These are phyloP conservation scores for Hippocampus kuda DNA, from an alignment of 2,797 vertebrate genomes.

Conservation along the genomic window DNA sequence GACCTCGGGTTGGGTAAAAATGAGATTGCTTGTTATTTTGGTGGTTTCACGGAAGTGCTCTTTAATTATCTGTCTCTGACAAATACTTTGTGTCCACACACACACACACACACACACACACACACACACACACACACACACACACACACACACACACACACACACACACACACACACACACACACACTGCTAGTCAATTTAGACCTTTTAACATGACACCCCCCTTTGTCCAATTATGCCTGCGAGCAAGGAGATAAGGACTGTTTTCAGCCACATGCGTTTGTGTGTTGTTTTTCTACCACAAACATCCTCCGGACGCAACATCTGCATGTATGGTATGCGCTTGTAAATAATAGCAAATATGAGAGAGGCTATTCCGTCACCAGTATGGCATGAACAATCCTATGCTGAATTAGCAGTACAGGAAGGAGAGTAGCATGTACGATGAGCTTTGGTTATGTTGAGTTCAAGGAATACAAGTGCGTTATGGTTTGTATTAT, in stretches of 20 bases:
- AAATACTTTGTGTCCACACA: neutral
- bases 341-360: conserved; percentile 17
- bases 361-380: neutral
- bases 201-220: conserved; percentile 36
- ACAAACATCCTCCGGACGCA: too few relatives aligned
- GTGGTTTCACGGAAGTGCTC: neutral
- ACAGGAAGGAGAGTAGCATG: too few relatives aligned
- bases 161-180: too few relatives aligned
- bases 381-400: neutral
- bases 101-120: neutral
- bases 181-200: conserved; percentile 5
- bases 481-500: neutral
- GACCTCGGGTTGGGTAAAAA: neutral
- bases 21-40: neutral
- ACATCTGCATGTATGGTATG: conserved; percentile 1
- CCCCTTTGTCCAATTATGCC: conserved; percentile 16
- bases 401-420: too few relatives aligned
- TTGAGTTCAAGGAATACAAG: too few relatives aligned
- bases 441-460: too few relatives aligned
- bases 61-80: neutral
- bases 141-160: conserved; percentile 9
- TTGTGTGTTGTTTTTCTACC: conserved; percentile 5
- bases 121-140: conserved; percentile 11
- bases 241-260: conserved; percentile 19
- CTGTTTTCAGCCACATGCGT: conserved; percentile 27